Base-by-base conservation (phyloP, 2,113 vertebrate genomes). In the Chionomys nivalis region DNA sequence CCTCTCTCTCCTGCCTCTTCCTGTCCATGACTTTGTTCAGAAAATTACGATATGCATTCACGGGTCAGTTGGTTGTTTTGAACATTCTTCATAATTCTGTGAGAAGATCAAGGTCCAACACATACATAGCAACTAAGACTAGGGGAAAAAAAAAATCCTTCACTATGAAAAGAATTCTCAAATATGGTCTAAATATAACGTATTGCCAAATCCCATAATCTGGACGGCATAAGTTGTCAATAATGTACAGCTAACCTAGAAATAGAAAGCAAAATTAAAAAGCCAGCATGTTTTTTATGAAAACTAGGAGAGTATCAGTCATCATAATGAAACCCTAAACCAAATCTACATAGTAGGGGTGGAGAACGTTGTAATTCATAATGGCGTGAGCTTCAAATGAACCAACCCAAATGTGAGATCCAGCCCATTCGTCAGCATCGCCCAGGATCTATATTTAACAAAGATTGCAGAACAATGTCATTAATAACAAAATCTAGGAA, bases 241-340 rank as follows among this genome's bases (percentile, higher is more conserved):
- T 96, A 95, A 92, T 55, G 23, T 90, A 94, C n/a, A 63, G 68
- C 90, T 91, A 78, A 76, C 87, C 89, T 94, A 78, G 95, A 97
- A 91, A 96, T 85, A 96, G 92, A 97, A 96, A 96, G 86, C 87
- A 97, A 88, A 88, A 93, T 96, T 58, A 85, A 94, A 95, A 96
- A 94, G 61, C 82, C 93, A 96, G 87, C 93, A 72, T 96, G 91
- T 93, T 96, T 81, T 96, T 94, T 73, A 95, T 96, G 94, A 92
- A 95, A 94, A 97, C 66, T 23, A 81, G 79, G 79, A 78, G 87
- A 92, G 39, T 86, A 93, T 95, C 83, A 95, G 96, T 95, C 94
- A 94, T 90, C 63, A 72, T 96, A 96, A 94, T 95, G 94, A 96
- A 96, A 39, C 49, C 73, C 72, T 81, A 83, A 83, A 92, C 85